Conservation (phyloP, 2,797 vertebrate genomes). For the Sylvia borin region DNA sequence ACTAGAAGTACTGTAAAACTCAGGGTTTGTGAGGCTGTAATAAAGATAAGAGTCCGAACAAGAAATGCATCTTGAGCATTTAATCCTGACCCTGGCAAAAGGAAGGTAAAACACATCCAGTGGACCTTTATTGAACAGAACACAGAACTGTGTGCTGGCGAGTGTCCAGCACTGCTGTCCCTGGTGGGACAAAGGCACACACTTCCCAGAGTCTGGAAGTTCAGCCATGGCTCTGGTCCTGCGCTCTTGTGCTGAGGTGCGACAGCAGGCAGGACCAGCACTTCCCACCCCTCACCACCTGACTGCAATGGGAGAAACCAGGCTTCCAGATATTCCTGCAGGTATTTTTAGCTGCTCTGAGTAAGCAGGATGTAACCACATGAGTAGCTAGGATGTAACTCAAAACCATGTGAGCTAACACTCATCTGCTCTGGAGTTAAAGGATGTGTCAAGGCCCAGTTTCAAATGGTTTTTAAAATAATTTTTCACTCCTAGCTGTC, state of each 20-base stretch:
- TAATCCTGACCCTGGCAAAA: neutral
- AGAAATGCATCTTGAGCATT: neutral
- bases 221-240: neutral
- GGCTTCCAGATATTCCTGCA: neutral
- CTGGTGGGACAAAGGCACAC: neutral
- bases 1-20: neutral
- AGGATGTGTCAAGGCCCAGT: neutral
- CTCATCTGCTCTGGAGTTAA: neutral
- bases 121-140: neutral
- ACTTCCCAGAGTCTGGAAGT: neutral
- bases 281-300: neutral
- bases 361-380: neutral
- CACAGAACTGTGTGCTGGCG: neutral
- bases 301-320: neutral
- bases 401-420: neutral
- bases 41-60: too few relatives aligned
- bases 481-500: neutral
- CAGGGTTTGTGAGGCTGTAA: neutral
- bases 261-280: neutral
- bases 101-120: neutral
- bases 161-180: neutral
- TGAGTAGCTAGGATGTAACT: neutral
- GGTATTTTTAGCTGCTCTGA: neutral
- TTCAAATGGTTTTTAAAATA: neutral
- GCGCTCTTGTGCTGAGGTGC: accelerated